Base-by-base conservation (phyloP, 2,888 invertebrate species). In the Allacma fusca region DNA sequence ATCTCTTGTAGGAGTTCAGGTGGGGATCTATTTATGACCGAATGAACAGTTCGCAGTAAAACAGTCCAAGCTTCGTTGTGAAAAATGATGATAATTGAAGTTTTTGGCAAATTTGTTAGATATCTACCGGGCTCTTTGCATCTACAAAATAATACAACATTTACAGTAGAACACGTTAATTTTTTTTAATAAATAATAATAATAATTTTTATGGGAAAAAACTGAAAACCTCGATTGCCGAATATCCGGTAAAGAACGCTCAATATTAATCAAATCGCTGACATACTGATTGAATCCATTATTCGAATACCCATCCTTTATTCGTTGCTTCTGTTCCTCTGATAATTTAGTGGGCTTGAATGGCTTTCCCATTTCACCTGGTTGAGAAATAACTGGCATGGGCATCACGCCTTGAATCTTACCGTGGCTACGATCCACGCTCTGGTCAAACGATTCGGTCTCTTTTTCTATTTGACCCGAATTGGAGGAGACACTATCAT, bases 31-130 rank as follows among this genome's bases (percentile, higher is more conserved):
- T 99, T 97, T 75, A 99, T 88, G 19, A 99, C 96, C 5, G 96
- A 97, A 88, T 98, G 97, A 0, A 98, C 97, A 0, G 98, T 98
- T 73, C 98, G 89, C 78, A 98, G 88, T 34, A 99, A 89, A 19
- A 98, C 97, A 0, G 97, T 96, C 98, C 98, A 98, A 0, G 98
- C 99, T 88, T 99, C 99, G 88, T 99, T 99, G 89, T 99, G 98
- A 89, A 97, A 97, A 87, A 97, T 97, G 85, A 97, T 94, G 80
- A 97, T 93, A 26, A 97, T 96, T 65, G 96, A 92, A 0, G 97
- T 97, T 50, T 75, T 50, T 26, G 74, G 69, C 16, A 75, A 59
- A 21, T 67, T 65, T 68, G 34, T 1, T n/a, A 79, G n/a, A 57
- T 68, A 78, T 40, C 75, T 50, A 1, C 40, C 71, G 12, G 76